These are phyloP conservation scores for Platichthys stellatus DNA, from an alignment of 2,113 vertebrate genomes.

Conservation along the genomic window DNA sequence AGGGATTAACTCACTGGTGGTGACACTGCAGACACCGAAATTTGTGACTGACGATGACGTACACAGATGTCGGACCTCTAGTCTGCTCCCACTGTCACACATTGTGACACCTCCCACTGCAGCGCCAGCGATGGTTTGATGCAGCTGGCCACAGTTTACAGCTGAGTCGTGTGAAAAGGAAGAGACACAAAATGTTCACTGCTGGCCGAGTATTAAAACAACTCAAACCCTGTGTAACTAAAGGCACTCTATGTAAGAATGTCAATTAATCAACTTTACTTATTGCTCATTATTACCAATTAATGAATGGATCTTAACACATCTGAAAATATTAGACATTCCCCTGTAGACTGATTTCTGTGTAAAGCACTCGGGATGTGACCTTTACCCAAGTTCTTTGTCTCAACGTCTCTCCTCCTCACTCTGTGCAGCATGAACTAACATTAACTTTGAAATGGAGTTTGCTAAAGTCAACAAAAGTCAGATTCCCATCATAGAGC, in stretches of 20 bases:
- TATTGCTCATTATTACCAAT: too few species aligned
- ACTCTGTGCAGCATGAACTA: not conserved
- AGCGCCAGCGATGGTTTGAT: not conserved
- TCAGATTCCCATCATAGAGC: too few species aligned
- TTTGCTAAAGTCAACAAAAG: not conserved
- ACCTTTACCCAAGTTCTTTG: not conserved
- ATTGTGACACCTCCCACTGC: constrained; percentile 26
- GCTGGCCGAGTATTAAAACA: too few species aligned
- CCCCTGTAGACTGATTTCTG: not conserved
- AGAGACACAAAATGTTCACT: not conserved
- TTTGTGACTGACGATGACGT: constrained; percentile 17
- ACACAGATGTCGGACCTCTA: constrained; percentile 1
- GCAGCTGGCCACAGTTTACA: not conserved
- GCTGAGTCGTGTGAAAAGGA: not conserved
- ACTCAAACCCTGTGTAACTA: too few species aligned
- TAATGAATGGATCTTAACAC: not conserved
- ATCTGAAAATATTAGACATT: not conserved
- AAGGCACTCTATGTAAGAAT: too few species aligned
- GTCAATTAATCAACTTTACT: too few species aligned
- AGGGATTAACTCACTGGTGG: constrained; percentile 37
- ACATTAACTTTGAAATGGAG: not conserved
- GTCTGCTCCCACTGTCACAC: constrained; percentile 16
- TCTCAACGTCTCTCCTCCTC: not conserved
- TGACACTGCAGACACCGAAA: constrained; percentile 19
- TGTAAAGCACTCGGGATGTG: not conserved